Percentiles rank a stretch among this genome's conserved stretches.
Evolutionary conservation across 2,113 vertebrate species (phyloP).

Genomic region (Numenius arquata): DNA sequence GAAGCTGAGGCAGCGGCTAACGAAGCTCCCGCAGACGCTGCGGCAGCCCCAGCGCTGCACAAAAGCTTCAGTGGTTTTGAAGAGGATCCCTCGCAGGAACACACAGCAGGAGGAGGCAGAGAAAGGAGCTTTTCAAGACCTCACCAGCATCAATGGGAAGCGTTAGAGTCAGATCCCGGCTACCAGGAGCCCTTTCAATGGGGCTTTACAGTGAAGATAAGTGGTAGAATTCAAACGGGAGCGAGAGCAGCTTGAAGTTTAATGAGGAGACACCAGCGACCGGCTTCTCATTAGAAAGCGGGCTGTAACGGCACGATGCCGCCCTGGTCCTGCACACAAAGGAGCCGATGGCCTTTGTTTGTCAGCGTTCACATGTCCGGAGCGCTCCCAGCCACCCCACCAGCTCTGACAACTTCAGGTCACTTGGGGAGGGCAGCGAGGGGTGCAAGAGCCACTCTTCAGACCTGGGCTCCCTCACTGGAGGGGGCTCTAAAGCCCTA

Average conservation of each 20-base stretch:
- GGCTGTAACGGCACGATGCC: background rate
- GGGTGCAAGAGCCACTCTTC: background rate
- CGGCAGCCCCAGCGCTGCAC: fast-evolving
- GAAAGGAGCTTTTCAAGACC: slow-evolving; percentile 45
- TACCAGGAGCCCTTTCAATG: background rate
- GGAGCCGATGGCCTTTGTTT: background rate
- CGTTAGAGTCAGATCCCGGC: background rate
- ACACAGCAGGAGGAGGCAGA: background rate
- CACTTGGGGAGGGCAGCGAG: background rate
- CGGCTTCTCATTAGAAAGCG: background rate
- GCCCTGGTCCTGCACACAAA: background rate
- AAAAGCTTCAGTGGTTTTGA: background rate
- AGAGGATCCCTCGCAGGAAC: slow-evolving; percentile 2
- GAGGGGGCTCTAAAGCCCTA: background rate
- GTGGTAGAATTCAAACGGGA: slow-evolving; percentile 37
- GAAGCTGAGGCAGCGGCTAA: background rate
- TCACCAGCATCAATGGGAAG: slow-evolving; percentile 12
- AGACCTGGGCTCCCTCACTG: background rate
- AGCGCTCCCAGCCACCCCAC: background rate
- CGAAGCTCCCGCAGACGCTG: background rate
- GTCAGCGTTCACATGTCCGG: fast-evolving
- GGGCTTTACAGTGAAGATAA: slow-evolving; percentile 18
- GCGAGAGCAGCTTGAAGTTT: slow-evolving; percentile 30
- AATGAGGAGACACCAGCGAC: background rate
- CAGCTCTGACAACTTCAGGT: background rate